These are phyloP conservation scores for Monochamus alternatus DNA, from an alignment of 2,888 invertebrate species.

Conservation along the genomic window DNA sequence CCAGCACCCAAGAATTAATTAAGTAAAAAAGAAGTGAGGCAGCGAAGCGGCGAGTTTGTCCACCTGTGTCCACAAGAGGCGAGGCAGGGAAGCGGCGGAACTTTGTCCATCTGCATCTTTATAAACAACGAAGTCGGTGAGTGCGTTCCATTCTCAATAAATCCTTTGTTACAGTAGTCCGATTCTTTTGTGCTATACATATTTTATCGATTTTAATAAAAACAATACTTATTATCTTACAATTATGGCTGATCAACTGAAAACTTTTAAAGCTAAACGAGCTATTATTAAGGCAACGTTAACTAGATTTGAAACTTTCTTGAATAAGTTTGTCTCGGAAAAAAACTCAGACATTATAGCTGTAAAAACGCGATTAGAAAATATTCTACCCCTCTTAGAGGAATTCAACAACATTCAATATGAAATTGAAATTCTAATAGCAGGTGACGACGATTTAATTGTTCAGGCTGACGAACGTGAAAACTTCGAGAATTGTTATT, in stretches of 20 bases:
- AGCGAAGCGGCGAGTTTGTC: not conserved
- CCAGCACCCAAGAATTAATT: not conserved
- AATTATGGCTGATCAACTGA: not conserved
- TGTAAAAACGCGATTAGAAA: slow-evolving; percentile 15
- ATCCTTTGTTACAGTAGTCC: too few relatives aligned
- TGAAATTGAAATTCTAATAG: slow-evolving; percentile 27
- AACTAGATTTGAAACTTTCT: slow-evolving; percentile 28
- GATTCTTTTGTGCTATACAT: too few relatives aligned
- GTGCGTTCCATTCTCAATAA: too few relatives aligned
- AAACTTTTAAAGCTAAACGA: slow-evolving; percentile 16
- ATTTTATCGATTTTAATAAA: too few relatives aligned
- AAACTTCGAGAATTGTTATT: not conserved
- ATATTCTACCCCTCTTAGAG: slow-evolving; percentile 17
- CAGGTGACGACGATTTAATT: not conserved
- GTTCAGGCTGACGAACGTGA: not conserved
- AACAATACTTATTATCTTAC: too few relatives aligned
- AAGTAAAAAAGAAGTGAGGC: not conserved
- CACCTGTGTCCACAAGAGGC: too few relatives aligned
- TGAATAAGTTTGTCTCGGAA: slow-evolving; percentile 20
- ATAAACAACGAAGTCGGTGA: too few relatives aligned
- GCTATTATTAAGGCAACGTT: slow-evolving; percentile 12
- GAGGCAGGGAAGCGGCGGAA: not conserved
- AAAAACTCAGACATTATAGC: not conserved
- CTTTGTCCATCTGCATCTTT: not conserved
- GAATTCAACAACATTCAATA: slow-evolving; percentile 33